Base-by-base conservation (phyloP, 2,888 invertebrate species). In the Cataglyphis albicans region DNA sequence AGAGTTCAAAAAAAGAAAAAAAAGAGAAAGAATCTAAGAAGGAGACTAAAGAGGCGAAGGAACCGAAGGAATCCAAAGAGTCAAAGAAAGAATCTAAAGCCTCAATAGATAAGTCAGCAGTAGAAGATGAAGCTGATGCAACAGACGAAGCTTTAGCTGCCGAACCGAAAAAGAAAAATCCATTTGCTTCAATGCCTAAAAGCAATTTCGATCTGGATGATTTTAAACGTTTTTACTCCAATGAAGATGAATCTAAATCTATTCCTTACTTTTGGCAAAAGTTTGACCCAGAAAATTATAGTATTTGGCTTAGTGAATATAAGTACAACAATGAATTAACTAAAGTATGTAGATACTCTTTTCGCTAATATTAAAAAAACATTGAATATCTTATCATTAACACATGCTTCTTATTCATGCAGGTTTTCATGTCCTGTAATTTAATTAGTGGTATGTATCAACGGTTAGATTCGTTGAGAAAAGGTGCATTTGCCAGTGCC, bases 231-330 rank as follows among this genome's bases (percentile, higher is more conserved):
- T 97, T 96, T 92, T 99, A 99, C 95, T 99, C 99, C 78, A 99
- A 99, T 93, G 98, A 99, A 95, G 98, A 98, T 44, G 99, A 98
- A 93, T 95, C 96, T 9, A 97, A 97, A 93, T 99, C 99, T 82
- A 97, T 99, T 94, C 98, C 99, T 0, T 99, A 98, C 95, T 99
- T 99, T 96, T 99, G 98, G 98, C 97, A 99, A 94, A 98, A 99
- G 95, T 99, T 99, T 94, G 99, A 99, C 95, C 96, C 98, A 9
- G 97, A 98, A 94, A 96, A 99, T 95, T 99, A 98, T 95, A 99
- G 99, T 85, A 98, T 99, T 95, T 99, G 99, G 99, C 97, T 96
- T 88, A 97, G 98, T 75, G 99, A 99, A 96, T 99, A 99, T 96
- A 99, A 99, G 95, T 99, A 98, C 95, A 97, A 97, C 84, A 96